Conservation (phyloP, 2,113 vertebrate species). For the Orientallactaga bullata region DNA sequence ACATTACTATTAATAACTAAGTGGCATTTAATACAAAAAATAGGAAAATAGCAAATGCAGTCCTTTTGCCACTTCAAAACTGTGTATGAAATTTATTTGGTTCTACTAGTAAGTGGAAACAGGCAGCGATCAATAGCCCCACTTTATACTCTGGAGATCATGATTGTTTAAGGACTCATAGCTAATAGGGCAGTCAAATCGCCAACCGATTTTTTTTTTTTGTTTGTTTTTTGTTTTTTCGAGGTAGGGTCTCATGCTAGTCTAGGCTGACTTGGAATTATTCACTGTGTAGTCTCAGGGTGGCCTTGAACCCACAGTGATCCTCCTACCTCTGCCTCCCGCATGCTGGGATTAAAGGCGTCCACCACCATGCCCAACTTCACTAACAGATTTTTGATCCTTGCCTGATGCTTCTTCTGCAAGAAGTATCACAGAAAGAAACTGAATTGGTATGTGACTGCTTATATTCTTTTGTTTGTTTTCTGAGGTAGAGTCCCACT, state of each 20-base stretch:
- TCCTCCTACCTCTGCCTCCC: too few relatives aligned
- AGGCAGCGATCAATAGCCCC: background rate
- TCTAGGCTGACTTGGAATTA: too few relatives aligned
- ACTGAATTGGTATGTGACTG: background rate
- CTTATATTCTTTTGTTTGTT: background rate
- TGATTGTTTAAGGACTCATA: background rate
- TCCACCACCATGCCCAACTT: too few relatives aligned
- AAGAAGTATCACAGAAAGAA: background rate
- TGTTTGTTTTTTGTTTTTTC: too few relatives aligned
- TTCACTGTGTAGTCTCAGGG: too few relatives aligned
- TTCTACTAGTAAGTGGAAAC: slow-evolving; percentile 20
- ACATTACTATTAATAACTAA: background rate
- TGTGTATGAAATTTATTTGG: background rate
- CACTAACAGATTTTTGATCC: background rate
- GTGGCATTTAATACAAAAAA: slow-evolving; percentile 32
- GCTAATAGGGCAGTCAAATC: background rate
- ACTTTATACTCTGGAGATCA: background rate
- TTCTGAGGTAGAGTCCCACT: too few relatives aligned
- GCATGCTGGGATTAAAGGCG: too few relatives aligned
- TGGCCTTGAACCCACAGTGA: too few relatives aligned
- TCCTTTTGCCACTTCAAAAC: background rate
- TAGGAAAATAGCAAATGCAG: background rate
- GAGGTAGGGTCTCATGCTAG: too few relatives aligned
- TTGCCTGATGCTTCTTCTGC: background rate
- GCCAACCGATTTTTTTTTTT: too few relatives aligned